A percentile compares a stretch with the other conserved stretches of the same genome.
Conservation (phyloP, 2,888 invertebrate species). For the Leucoptera coffeella region DNA sequence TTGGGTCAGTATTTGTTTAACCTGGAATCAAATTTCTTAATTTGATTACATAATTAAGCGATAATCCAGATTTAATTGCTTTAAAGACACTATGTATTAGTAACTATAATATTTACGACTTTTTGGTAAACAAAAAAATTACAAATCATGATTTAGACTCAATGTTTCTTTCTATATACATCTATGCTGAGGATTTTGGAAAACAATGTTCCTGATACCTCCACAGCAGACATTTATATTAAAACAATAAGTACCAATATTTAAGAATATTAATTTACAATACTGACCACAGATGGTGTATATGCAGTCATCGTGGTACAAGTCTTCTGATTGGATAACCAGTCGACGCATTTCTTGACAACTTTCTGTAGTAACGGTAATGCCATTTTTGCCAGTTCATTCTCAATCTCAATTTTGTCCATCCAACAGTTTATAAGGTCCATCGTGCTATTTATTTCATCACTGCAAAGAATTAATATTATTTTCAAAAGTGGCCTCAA, state of each 20-base stretch:
- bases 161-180: no score
- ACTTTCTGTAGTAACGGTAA: slow-evolving; percentile 20
- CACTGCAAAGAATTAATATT: slow-evolving; percentile 13
- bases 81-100: no score
- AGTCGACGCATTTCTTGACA: slow-evolving; percentile 19
- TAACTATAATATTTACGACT: no score
- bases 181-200: no score
- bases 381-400: slow-evolving; percentile 18
- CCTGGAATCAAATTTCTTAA: no score
- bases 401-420: slow-evolving; percentile 18
- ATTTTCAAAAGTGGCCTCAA: not conserved
- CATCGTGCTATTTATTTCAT: slow-evolving; percentile 21
- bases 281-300: slow-evolving; percentile 21
- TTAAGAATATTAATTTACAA: not conserved
- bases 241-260: slow-evolving; percentile 1
- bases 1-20: slow-evolving; percentile 30
- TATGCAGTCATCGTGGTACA: slow-evolving; percentile 20
- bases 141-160: no score
- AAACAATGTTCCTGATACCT: no score
- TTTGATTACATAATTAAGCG: no score
- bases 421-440: slow-evolving; percentile 25
- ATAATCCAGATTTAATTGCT: no score
- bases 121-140: no score
- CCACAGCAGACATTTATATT: no score
- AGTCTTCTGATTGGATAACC: slow-evolving; percentile 26